phyloP scores from a whole-genome alignment of 2,113 vertebrate genomes.

The Heliornis fulica region DNA sequence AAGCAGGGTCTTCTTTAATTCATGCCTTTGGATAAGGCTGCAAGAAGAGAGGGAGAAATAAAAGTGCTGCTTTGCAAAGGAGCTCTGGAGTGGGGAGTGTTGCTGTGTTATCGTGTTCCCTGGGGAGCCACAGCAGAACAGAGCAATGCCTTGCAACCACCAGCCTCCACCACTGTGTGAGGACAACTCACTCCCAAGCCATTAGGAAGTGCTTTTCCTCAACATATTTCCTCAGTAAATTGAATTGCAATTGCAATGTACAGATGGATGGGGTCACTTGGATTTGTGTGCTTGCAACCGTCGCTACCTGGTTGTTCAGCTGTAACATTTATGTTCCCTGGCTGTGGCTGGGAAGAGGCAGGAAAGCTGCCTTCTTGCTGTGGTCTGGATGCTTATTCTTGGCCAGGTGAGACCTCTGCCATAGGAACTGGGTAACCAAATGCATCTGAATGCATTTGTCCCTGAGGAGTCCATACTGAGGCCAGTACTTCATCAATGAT shows the following conservation, averaged over 20 bases:
- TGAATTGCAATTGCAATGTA: background rate
- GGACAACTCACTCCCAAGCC: background rate
- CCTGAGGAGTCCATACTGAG: background rate
- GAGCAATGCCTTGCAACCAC: rapidly evolving
- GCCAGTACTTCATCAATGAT: background rate
- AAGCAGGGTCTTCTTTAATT: background rate
- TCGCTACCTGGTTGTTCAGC: background rate
- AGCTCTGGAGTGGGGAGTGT: background rate
- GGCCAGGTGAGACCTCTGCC: background rate
- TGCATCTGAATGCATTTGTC: background rate
- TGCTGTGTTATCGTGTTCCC: rapidly evolving
- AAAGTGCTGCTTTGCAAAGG: background rate
- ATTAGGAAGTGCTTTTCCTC: background rate
- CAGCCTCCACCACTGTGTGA: rapidly evolving
- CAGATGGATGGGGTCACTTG: background rate
- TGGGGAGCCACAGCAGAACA: background rate
- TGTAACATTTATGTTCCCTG: no score
- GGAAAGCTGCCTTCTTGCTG: background rate
- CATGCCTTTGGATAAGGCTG: background rate
- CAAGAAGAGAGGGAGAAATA: background rate
- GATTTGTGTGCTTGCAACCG: background rate
- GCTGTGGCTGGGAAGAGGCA: background rate
- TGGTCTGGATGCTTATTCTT: background rate
- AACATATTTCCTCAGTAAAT: background rate
- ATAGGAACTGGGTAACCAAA: background rate